A percentile compares a stretch with the other conserved stretches of the same genome.
Conservation (phyloP, 2,797 vertebrate species). For the Potorous gilbertii region DNA sequence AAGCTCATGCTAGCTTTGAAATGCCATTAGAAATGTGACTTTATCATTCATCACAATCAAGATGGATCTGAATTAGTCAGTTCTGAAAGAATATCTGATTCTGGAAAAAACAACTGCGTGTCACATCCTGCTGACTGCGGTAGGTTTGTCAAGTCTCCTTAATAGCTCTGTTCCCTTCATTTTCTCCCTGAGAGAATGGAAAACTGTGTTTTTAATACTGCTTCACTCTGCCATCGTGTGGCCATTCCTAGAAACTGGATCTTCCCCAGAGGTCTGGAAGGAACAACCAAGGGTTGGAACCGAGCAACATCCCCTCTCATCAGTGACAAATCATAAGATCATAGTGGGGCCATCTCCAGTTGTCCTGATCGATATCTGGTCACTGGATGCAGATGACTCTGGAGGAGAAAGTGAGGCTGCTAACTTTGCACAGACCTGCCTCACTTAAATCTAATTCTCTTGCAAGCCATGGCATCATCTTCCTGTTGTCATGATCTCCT, state of each 20-base stretch:
- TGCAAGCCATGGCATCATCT: no score
- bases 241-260: background rate
- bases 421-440: no score
- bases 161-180: background rate
- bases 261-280: background rate
- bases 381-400: no score
- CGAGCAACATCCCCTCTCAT: background rate
- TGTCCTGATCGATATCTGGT: no score
- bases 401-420: no score
- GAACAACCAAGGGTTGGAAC: background rate
- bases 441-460: no score
- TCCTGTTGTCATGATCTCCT: no score
- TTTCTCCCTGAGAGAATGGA: background rate
- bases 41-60: background rate
- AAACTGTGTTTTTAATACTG: background rate
- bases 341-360: background rate
- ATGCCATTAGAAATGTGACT: background rate
- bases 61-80: background rate
- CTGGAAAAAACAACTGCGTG: background rate
- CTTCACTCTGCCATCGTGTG: background rate
- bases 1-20: background rate
- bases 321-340: background rate
- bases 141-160: background rate
- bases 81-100: background rate
- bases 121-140: background rate